phyloP scores from a whole-genome alignment of 2,797 vertebrate species.

The Sebastes baramenuke region DNA sequence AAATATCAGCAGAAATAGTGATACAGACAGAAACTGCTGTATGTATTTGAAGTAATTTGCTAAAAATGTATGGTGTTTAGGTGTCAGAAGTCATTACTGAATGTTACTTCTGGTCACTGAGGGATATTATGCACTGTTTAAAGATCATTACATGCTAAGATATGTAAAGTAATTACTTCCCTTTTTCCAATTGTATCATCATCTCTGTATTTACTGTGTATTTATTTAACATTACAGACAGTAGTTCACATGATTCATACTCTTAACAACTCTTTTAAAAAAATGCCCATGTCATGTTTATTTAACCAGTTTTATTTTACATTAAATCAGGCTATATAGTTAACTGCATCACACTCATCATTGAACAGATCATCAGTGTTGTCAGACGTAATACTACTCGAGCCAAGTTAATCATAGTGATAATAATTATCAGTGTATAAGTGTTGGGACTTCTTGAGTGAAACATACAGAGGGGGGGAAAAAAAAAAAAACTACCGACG shows the following conservation, averaged over 20 bases:
- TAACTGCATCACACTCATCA: constrained; percentile 74
- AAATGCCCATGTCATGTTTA: not conserved
- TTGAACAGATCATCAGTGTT: constrained; percentile 68
- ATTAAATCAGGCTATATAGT: constrained; percentile 73
- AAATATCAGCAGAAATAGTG: not conserved
- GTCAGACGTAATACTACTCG: constrained; percentile 67
- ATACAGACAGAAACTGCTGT: not conserved
- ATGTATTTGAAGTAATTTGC: not conserved
- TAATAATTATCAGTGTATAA: constrained; percentile 55
- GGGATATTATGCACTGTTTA: not conserved
- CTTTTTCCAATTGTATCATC: no score
- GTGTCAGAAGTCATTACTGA: not conserved
- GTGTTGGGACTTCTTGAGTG: constrained; percentile 62
- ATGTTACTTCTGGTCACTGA: not conserved
- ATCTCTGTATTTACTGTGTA: no score
- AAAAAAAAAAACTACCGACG: constrained; percentile 53
- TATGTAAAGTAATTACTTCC: no score
- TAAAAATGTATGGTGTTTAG: no score
- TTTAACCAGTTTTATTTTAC: constrained; percentile 76
- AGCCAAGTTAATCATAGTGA: constrained; percentile 62
- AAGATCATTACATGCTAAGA: not conserved
- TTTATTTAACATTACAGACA: not conserved
- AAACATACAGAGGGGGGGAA: constrained; percentile 37
- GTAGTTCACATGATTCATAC: not conserved
- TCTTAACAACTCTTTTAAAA: not conserved